These are phyloP conservation scores for Tragelaphus scriptus DNA, from an alignment of 2,113 vertebrate genomes.

Conservation along the genomic window DNA sequence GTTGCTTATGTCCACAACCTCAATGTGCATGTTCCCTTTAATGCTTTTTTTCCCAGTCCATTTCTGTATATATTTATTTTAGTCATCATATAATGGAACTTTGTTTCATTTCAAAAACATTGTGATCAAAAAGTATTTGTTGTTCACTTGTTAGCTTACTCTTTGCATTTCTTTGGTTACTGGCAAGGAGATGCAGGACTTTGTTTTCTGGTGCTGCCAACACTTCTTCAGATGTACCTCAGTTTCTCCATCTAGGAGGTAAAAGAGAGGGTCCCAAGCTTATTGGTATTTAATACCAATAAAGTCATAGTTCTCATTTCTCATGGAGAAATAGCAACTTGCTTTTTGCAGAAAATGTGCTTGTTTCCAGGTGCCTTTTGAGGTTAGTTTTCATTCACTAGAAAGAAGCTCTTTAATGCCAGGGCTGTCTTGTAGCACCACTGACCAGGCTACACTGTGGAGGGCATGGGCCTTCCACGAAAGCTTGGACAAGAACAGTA, in stretches of 20 bases:
- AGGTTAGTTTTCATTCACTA: neutral
- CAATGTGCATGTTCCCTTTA: fast-evolving
- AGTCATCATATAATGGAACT: neutral
- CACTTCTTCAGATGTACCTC: neutral
- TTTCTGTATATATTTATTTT: neutral
- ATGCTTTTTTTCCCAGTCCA: fast-evolving
- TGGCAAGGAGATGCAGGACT: neutral
- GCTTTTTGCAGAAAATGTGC: neutral
- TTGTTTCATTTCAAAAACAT: neutral
- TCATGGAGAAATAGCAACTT: neutral
- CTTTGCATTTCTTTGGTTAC: neutral
- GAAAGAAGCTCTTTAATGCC: neutral
- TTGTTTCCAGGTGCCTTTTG: neutral
- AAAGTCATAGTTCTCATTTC: neutral
- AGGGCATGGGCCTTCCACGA: fast-evolving
- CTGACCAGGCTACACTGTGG: neutral
- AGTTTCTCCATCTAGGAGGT: neutral
- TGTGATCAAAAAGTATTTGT: neutral
- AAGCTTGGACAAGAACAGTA: no score
- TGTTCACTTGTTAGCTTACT: neutral
- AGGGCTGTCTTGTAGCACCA: neutral
- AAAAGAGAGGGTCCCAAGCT: neutral
- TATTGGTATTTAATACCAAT: neutral
- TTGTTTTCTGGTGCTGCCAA: neutral
- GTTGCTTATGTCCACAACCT: neutral